These are phyloP conservation scores for Mesorhabditis sp. DNA, from an alignment of 2,888 invertebrate species.

Conservation along the genomic window DNA sequence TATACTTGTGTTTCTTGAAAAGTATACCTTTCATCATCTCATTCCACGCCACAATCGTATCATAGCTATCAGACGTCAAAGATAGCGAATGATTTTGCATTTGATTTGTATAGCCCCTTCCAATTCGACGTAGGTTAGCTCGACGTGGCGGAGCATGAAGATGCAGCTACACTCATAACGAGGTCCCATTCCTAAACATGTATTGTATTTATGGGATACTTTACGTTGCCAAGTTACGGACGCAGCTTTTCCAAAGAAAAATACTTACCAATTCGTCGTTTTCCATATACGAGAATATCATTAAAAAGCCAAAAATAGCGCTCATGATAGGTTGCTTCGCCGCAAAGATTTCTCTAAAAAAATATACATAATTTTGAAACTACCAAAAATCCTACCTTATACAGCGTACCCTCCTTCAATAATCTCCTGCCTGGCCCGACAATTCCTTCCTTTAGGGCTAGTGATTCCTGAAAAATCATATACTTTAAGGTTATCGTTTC, in stretches of 20 bases:
- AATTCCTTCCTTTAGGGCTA: constrained; percentile 18
- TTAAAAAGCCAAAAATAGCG: constrained; percentile 30
- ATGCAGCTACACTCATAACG: constrained; percentile 28
- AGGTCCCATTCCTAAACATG: constrained; percentile 16
- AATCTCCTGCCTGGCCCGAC: constrained; percentile 29
- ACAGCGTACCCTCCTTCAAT: constrained; percentile 28
- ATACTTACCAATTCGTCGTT: constrained; percentile 14
- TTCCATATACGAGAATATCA: constrained; percentile 33
- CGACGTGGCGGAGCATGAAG: constrained; percentile 22
- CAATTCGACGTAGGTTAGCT: constrained; percentile 17
- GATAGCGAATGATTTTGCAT: constrained; percentile 18
- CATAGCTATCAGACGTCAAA: constrained; percentile 22
- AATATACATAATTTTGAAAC: not conserved
- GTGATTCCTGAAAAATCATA: constrained; percentile 8
- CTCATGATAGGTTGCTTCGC: constrained; percentile 24
- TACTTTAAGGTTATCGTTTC: not conserved
- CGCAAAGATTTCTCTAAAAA: constrained; percentile 22
- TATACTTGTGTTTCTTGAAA: not conserved
- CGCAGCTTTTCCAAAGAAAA: not conserved
- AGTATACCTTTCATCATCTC: constrained; percentile 12
- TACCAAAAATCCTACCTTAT: constrained; percentile 16
- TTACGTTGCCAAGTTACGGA: not conserved
- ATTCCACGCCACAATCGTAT: constrained; percentile 12
- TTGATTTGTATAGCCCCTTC: constrained; percentile 22
- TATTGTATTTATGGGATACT: not conserved